Evolutionary conservation across 2,113 vertebrate species (phyloP).

Genomic region (Mirza zaza): DNA sequence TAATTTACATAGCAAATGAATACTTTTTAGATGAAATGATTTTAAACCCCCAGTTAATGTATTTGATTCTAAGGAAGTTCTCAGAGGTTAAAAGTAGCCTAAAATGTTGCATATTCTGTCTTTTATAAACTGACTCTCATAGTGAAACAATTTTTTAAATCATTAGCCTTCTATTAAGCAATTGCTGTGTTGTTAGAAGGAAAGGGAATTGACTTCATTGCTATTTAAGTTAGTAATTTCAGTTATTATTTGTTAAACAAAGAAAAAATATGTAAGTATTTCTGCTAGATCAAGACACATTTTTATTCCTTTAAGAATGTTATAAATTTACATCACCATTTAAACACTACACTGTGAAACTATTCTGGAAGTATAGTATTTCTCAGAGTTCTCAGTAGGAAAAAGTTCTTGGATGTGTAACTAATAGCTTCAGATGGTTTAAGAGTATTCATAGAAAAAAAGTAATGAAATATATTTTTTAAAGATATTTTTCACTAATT

Average conservation of each 20-base stretch:
- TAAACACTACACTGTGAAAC: background rate
- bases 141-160: background rate
- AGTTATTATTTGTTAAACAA: background rate
- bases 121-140: background rate
- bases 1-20: slow-evolving; percentile 37
- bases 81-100: background rate
- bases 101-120: background rate
- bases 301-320: background rate
- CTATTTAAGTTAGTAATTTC: background rate
- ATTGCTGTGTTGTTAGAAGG: background rate
- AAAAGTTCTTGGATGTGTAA: background rate
- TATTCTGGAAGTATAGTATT: background rate
- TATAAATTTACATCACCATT: background rate
- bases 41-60: background rate
- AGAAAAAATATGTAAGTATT: background rate
- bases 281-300: background rate
- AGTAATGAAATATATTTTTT: background rate
- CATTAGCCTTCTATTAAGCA: background rate
- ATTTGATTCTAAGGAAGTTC: background rate
- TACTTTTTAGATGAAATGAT: background rate
- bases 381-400: background rate
- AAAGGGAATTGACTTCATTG: background rate
- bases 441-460: background rate
- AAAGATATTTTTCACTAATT: background rate
- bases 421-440: background rate